phyloP scores from a whole-genome alignment of 2,888 invertebrate species.

The Halictus ligatus region DNA sequence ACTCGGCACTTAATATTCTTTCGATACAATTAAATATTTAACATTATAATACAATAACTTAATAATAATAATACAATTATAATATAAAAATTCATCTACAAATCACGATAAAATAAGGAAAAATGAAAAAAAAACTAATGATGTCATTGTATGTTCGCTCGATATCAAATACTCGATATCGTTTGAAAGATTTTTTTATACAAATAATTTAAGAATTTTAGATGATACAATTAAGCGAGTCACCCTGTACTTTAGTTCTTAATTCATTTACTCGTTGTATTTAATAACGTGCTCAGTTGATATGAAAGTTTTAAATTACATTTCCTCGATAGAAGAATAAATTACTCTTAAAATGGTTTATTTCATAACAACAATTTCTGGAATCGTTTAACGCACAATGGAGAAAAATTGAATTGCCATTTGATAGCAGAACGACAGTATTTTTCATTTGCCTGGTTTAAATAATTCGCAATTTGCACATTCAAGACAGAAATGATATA shows the following conservation, averaged over 20 bases:
- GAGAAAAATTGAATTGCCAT: neutral
- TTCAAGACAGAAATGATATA: neutral
- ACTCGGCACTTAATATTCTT: neutral
- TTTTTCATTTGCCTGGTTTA: neutral
- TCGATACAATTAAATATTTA: too few relatives aligned
- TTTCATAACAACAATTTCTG: neutral
- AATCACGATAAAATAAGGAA: too few relatives aligned
- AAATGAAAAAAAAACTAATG: too few relatives aligned
- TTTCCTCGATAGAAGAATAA: neutral
- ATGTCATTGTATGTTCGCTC: too few relatives aligned
- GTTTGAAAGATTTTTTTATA: neutral
- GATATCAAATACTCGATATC: neutral
- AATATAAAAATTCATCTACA: too few relatives aligned
- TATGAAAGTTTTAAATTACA: neutral
- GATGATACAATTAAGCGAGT: neutral
- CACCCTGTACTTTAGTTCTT: neutral
- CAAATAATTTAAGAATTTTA: neutral
- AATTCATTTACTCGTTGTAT: neutral
- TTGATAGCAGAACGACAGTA: neutral
- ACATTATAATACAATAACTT: too few relatives aligned
- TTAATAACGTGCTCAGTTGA: neutral
- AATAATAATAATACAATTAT: too few relatives aligned
- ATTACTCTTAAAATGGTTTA: neutral
- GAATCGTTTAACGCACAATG: neutral
- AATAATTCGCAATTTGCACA: neutral